Base-by-base conservation (phyloP, 1,140 invertebrate species). In the Drosophila ogumai region DNA sequence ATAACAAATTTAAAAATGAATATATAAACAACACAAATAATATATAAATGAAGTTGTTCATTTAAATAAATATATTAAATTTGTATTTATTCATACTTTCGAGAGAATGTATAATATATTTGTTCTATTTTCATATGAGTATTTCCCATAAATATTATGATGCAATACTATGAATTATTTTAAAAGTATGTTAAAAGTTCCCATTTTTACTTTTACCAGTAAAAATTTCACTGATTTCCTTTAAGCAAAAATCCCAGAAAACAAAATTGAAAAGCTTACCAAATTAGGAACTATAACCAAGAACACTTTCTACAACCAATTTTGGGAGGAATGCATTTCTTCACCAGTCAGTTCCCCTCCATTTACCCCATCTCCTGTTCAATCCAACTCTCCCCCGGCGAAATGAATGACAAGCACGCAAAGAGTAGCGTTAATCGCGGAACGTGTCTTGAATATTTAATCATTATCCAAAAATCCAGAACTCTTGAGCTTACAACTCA, bases 271-370 rank as follows among this genome's bases (percentile, higher is more conserved):
- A 72, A 49, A 43, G 36, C 10, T 31, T 8, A 40, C 61, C 44
- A 28, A 65, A 34, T 10, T 15, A n/a, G 32, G 64, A 32, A 68
- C 12, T 66, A 34, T 9, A 63, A 34, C 17, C 12, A 41, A 71
- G 68, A 72, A 72, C 68, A 72, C 68, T 72, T 72, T 72, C 68
- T 72, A 72, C 31, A 58, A 31, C 52, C 68, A 50, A 49, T 57
- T 72, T 47, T 28, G 43, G 68, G 4, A 19, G 15, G 68, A 72
- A 43, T 72, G 67, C 66, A 69, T 72, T 72, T 67, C 34, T 67
- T 12, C 61, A 43, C 19, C 34, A 64, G 19, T 15, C 10, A 36
- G 19, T 52, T 50, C 17, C 57, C 64, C n/a, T 9, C 17, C 19
- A 47, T 38, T 34, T n/a, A 13, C 8, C 22, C 19, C 43, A n/a